Percentiles rank a stretch among this genome's conserved stretches.
Evolutionary conservation across 2,113 vertebrate genomes (phyloP).

Genomic region (Picathartes gymnocephalus): DNA sequence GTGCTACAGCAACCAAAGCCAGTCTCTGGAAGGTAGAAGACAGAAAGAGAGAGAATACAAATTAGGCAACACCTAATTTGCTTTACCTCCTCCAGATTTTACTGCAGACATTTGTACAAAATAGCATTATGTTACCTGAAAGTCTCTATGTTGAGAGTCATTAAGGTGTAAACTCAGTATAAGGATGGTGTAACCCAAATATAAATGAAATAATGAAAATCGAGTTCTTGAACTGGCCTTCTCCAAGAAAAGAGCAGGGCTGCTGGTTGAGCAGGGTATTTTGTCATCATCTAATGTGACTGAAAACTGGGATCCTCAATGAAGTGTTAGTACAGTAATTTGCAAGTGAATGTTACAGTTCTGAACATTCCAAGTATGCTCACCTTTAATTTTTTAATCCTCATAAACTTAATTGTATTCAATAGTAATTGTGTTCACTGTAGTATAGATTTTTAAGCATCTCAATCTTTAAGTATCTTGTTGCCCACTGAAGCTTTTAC

Average conservation of each 20-base stretch:
- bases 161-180: background rate
- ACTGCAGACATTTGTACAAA: background rate
- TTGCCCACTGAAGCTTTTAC: background rate
- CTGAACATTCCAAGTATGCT: background rate
- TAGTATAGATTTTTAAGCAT: background rate
- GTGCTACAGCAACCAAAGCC: background rate
- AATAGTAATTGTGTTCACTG: background rate
- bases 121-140: background rate
- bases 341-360: background rate
- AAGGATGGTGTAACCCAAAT: background rate
- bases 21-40: background rate
- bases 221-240: background rate
- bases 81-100: background rate
- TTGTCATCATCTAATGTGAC: background rate
- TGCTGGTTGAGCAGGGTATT: background rate
- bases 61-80: background rate
- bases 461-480: background rate
- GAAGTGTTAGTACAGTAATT: background rate
- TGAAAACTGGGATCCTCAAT: background rate
- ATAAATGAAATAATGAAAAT: background rate
- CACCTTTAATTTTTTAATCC: background rate
- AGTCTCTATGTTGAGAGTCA: background rate
- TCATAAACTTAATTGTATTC: background rate
- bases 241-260: background rate
- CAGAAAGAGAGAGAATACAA: background rate